These are phyloP conservation scores for Diprion similis DNA, from an alignment of 1,140 invertebrate genomes.

Conservation along the genomic window DNA sequence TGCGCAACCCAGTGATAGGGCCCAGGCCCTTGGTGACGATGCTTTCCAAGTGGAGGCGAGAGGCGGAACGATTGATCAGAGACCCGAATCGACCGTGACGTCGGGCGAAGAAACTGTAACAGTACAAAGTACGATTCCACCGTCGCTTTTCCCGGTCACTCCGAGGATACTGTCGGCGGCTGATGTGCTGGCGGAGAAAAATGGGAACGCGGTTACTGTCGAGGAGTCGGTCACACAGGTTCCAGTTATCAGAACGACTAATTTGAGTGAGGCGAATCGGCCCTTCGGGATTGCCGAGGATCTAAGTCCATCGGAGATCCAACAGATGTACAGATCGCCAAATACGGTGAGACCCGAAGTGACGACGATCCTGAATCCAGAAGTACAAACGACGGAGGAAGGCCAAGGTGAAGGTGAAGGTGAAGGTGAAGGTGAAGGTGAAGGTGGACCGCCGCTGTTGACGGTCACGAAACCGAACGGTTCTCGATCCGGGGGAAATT, in stretches of 20 bases:
- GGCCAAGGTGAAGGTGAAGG: not conserved
- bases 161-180: slow-evolving; percentile 37
- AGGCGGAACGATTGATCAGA: not conserved
- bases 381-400: not conserved
- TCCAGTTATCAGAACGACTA: slow-evolving; percentile 8
- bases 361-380: slow-evolving; percentile 3
- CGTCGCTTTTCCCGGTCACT: slow-evolving; percentile 41
- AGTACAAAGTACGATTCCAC: slow-evolving; percentile 14
- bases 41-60: slow-evolving; percentile 12
- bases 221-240: slow-evolving; percentile 14
- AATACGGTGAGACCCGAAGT: slow-evolving; percentile 16
- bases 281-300: slow-evolving; percentile 35
- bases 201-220: not conserved
- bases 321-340: slow-evolving; percentile 50
- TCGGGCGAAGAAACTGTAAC: not conserved
- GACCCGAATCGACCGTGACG: not conserved
- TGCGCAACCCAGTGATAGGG: slow-evolving; percentile 18
- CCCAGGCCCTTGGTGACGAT: slow-evolving; percentile 16
- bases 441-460: not conserved
- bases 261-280: slow-evolving; percentile 19
- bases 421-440: not conserved
- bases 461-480: not conserved
- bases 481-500: not conserved
- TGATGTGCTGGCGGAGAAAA: not conserved
- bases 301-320: slow-evolving; percentile 53